Percentiles rank a stretch among this genome's conserved stretches.
Evolutionary conservation across 1,140 invertebrate species (phyloP).

Genomic region (Drosophila azteca): DNA sequence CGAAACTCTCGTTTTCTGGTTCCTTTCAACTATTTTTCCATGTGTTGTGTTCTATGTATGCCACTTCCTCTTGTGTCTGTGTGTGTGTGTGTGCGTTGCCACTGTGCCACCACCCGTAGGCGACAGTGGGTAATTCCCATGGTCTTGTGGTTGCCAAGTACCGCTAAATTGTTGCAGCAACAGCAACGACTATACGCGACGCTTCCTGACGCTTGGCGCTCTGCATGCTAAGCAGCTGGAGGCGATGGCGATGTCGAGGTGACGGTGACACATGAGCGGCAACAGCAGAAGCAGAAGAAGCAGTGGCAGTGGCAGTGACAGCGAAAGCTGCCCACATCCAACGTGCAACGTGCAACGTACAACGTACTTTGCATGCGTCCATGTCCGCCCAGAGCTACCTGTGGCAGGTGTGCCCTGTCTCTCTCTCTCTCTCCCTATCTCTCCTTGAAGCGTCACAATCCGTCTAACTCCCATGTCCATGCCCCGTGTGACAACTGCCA

Average conservation of each 20-base stretch:
- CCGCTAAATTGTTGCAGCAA: slow-evolving; percentile 73
- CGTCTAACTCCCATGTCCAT: slow-evolving; percentile 16
- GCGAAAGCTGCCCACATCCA: slow-evolving; percentile 56
- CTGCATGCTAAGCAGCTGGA: slow-evolving; percentile 74
- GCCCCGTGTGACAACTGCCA: slow-evolving; percentile 62
- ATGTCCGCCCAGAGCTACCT: slow-evolving; percentile 17
- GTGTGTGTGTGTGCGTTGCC: slow-evolving; percentile 5
- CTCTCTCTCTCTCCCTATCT: neutral
- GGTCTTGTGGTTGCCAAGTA: slow-evolving; percentile 54
- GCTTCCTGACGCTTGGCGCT: slow-evolving; percentile 66
- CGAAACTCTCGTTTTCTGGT: too few species aligned
- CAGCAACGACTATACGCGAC: slow-evolving; percentile 10
- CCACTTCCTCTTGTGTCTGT: too few species aligned
- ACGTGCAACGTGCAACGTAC: slow-evolving; percentile 15
- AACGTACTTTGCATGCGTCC: slow-evolving; percentile 21
- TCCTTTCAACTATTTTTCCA: too few species aligned
- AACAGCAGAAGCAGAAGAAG: slow-evolving; percentile 31
- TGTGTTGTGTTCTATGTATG: too few species aligned
- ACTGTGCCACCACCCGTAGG: slow-evolving; percentile 30
- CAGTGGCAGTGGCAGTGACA: slow-evolving; percentile 23
- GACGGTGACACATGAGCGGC: slow-evolving; percentile 62
- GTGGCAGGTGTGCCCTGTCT: slow-evolving; percentile 61
- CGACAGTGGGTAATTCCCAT: slow-evolving; percentile 65
- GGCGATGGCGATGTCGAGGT: slow-evolving; percentile 52
- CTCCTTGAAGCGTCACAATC: neutral